A percentile compares a stretch with the other conserved stretches of the same genome.
These are phyloP conservation scores for Colletes latitarsis DNA, from an alignment of 1,140 invertebrate species.

Conservation along the genomic window DNA sequence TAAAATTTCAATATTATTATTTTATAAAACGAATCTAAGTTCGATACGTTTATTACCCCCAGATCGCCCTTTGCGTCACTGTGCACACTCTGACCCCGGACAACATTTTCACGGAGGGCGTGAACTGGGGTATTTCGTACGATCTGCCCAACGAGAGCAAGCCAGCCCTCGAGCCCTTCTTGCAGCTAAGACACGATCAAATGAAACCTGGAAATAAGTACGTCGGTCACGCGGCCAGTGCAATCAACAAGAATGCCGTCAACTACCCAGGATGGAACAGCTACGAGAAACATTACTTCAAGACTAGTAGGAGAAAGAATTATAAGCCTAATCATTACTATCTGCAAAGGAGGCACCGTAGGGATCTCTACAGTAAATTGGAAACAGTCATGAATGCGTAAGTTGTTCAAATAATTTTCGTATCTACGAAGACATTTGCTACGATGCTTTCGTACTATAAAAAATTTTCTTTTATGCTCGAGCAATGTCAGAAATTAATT, in stretches of 20 bases:
- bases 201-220: slow-evolving; percentile 60
- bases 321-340: slow-evolving; percentile 74
- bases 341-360: slow-evolving; percentile 81
- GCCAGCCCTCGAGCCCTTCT: slow-evolving; percentile 80
- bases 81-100: slow-evolving; percentile 81
- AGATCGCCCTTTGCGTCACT: slow-evolving; percentile 84
- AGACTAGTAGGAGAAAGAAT: slow-evolving; percentile 62
- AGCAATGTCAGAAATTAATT: too few species aligned
- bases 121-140: slow-evolving; percentile 90
- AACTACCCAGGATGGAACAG: slow-evolving; percentile 59
- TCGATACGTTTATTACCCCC: slow-evolving; percentile 23
- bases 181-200: slow-evolving; percentile 73
- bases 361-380: slow-evolving; percentile 85
- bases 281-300: slow-evolving; percentile 63
- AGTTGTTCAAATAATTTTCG: slow-evolving; percentile 66
- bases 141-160: slow-evolving; percentile 87
- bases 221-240: slow-evolving; percentile 69
- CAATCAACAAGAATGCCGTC: slow-evolving; percentile 35
- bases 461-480: not conserved
- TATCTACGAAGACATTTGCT: not conserved
- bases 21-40: too few species aligned
- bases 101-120: slow-evolving; percentile 84
- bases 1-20: too few species aligned
- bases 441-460: not conserved
- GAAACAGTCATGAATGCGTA: slow-evolving; percentile 87